These are phyloP conservation scores for Drosophila mayri DNA, from an alignment of 1,140 invertebrate species.

Conservation along the genomic window DNA sequence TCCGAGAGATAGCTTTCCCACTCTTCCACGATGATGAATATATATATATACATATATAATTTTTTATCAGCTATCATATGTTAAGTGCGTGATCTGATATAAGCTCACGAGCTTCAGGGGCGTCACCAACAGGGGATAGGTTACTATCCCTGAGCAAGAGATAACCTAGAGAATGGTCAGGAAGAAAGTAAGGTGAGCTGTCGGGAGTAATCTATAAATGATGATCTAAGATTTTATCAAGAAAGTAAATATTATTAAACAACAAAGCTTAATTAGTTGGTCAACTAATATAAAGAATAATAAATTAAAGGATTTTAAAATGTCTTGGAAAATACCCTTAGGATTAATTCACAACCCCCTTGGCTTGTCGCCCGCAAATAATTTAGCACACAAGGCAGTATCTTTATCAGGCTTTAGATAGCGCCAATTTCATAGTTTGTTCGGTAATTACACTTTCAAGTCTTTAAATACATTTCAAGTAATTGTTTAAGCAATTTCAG, in stretches of 20 bases:
- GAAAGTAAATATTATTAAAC: neutral
- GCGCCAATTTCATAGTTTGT: slow-evolving; percentile 46
- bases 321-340: neutral
- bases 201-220: neutral
- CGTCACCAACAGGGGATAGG: slow-evolving; percentile 1
- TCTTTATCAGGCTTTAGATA: slow-evolving; percentile 45
- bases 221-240: neutral
- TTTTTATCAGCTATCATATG: slow-evolving; percentile 51
- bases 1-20: slow-evolving; percentile 2
- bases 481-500: slow-evolving; percentile 45
- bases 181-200: neutral
- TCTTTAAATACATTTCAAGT: slow-evolving; percentile 47
- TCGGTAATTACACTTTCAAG: slow-evolving; percentile 39
- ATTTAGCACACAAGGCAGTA: slow-evolving; percentile 13
- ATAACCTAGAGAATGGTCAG: neutral
- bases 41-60: neutral
- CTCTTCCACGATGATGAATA: slow-evolving; percentile 1
- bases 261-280: neutral
- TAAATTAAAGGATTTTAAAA: neutral
- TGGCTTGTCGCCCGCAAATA: neutral
- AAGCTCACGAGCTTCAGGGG: slow-evolving; percentile 9
- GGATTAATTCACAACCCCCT: neutral
- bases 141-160: neutral
- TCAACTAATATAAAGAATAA: neutral
- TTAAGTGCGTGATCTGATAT: slow-evolving; percentile 43